Evolutionary conservation across 1,140 invertebrate genomes (phyloP), one percentile per base, ranked within the genome.

Genomic region (Leptoteleia sp.): DNA sequence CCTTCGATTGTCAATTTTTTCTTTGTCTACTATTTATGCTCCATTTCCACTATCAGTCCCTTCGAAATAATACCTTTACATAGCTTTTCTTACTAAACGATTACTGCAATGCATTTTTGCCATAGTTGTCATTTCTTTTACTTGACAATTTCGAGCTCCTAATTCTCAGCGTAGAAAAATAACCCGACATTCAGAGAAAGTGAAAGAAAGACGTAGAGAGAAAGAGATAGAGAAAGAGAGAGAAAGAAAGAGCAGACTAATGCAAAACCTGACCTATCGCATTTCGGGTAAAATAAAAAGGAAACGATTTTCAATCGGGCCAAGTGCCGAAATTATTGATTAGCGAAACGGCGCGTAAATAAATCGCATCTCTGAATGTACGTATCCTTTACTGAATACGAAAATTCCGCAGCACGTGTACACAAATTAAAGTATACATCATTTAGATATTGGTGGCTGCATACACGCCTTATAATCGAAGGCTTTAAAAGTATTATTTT

Each of bases 401-500:
- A 67, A 67, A 59, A 61, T n/a, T 67, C 61, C 27, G 45, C 61
- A 76, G 54, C 52, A 61, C 71, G 29, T 61, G 62, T 61, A 67
- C 54, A 76, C 61, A 76, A 76, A 76, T 76, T 76, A 61, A 76
- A 76, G 62, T 76, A 67, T 76, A 76, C 62, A 76, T 76, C 54
- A 76, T 76, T 76, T 16, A 76, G 25, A 11, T 55, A 40, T 35
- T 13, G 59, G 50, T 57, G 15, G 40, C 40, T 40, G 40, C 40
- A 35, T 55, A 9, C 33, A 17, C 31, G n/a, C n/a, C n/a, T n/a
- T n/a, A n/a, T n/a, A n/a, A n/a, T n/a, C n/a, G n/a, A n/a, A n/a
- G n/a, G n/a, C n/a, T n/a, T n/a, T n/a, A n/a, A n/a, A n/a, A n/a
- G n/a, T n/a, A n/a, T n/a, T n/a, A n/a, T n/a, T n/a, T n/a, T n/a